Evolutionary conservation across 2,888 invertebrate species (phyloP), one percentile per base, ranked within the genome.

Genomic region (Spicauda simplicius): DNA sequence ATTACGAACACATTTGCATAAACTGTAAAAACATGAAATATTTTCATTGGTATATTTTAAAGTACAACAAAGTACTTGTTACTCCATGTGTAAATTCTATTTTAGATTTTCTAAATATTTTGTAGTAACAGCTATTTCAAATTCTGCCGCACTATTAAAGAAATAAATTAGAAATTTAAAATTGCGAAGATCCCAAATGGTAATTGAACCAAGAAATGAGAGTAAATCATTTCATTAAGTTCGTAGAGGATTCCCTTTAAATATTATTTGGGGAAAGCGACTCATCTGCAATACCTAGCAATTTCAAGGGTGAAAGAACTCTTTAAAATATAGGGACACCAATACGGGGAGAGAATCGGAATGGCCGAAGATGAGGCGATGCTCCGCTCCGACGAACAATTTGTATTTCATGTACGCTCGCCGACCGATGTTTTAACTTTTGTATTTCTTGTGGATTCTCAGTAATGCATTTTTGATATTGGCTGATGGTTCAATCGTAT

Each of bases 401-500:
- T 66, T 69, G 68, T 65, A 64, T 67, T 70, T 64, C 68, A 57
- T 52, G 45, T 69, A 25, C 20, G 19, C 56, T 66, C 57, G 25
- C 30, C 14, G 52, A 52, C 58, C 60, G 41, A 62, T 58, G 45
- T 45, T 62, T 41, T 19, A 59, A 45, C 45, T 54, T 59, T 57
- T 53, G 57, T 41, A 64, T 45, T 58, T 64, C 53, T 53, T 16
- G 20, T 18, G 37, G 50, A 52, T 52, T 67, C 54, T 66, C 55
- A 57, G 69, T 72, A 72, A 74, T 72, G 71, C 72, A 70, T 69
- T 61, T 73, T 72, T 73, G 72, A 72, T 70, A 69, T 61, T 64
- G 68, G 60, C 50, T n/a, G 45, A 56, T 33, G 45, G 41, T 53
- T 61, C 67, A 64, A 52, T 65, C 53, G 45, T 50, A n/a, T 52